Conservation (phyloP, 1,140 invertebrate genomes). For the Caenorhabditis latens region DNA sequence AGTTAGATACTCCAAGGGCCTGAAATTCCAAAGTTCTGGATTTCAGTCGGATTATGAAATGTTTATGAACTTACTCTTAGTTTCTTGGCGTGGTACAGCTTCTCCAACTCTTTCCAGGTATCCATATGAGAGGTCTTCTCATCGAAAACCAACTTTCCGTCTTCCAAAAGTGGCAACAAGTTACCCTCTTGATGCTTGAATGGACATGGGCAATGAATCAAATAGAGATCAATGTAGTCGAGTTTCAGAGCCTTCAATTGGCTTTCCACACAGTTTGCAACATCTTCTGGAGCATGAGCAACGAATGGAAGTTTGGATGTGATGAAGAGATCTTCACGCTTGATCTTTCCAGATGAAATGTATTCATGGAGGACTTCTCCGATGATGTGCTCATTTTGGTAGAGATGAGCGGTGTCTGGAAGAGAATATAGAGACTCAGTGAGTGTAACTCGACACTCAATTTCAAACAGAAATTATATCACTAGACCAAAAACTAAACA, state of each 20-base stretch:
- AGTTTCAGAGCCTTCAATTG: constrained; percentile 84
- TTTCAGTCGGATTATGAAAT: constrained; percentile 65
- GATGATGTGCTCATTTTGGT: constrained; percentile 86
- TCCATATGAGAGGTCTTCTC: constrained; percentile 48
- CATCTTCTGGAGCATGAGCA: constrained; percentile 81
- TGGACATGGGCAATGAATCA: constrained; percentile 84
- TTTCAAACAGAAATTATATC: too few species aligned
- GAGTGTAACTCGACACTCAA: too few species aligned
- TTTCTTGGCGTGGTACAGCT: constrained; percentile 53
- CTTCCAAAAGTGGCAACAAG: constrained; percentile 35
- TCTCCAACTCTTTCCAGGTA: constrained; percentile 73
- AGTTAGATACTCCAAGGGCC: constrained; percentile 78
- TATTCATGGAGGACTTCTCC: constrained; percentile 85
- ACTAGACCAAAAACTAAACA: too few species aligned
- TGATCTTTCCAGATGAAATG: constrained; percentile 83
- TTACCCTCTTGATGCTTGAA: constrained; percentile 60
- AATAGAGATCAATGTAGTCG: constrained; percentile 87
- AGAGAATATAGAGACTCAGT: neutral
- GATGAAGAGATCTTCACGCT: constrained; percentile 85
- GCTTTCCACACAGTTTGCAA: constrained; percentile 83
- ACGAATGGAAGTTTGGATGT: constrained; percentile 82
- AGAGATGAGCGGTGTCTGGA: constrained; percentile 84
- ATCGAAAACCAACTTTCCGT: constrained; percentile 41
- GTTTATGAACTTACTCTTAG: constrained; percentile 17
- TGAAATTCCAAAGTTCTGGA: constrained; percentile 60